These are phyloP conservation scores for Bembecia ichneumoniformis DNA, from an alignment of 2,888 invertebrate species.

Conservation along the genomic window DNA sequence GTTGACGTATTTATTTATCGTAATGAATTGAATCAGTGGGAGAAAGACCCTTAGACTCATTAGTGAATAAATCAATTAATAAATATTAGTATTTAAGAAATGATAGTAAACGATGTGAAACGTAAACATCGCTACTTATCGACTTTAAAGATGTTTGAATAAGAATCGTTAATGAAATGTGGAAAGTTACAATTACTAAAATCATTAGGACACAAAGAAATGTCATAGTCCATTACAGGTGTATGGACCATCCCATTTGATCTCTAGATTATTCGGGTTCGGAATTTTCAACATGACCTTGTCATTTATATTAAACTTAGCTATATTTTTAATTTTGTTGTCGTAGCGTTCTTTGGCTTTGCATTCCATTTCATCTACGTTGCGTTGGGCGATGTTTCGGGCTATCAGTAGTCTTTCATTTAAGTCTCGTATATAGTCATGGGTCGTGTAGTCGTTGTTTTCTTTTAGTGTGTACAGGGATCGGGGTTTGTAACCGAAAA, in stretches of 20 bases:
- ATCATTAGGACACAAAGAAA: no score
- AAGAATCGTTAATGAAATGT: no score
- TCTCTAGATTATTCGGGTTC: slow-evolving; percentile 8
- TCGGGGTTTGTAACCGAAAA: no score
- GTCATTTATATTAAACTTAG: slow-evolving; percentile 14
- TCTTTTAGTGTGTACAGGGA: slow-evolving; percentile 17
- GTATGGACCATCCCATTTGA: slow-evolving; percentile 9
- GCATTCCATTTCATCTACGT: slow-evolving; percentile 20
- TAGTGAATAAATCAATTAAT: no score
- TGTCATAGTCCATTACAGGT: background rate
- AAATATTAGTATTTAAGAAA: no score
- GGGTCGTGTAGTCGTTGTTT: slow-evolving; percentile 15
- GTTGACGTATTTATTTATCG: no score
- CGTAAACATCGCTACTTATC: no score
- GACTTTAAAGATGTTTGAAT: no score
- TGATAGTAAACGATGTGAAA: no score
- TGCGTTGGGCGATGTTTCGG: slow-evolving; percentile 17
- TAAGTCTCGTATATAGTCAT: slow-evolving; percentile 20
- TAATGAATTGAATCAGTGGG: no score
- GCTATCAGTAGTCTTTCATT: slow-evolving; percentile 20
- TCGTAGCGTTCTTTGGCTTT: slow-evolving; percentile 25
- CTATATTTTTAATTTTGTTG: slow-evolving; percentile 16
- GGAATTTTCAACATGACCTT: slow-evolving; percentile 15
- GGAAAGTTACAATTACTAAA: no score
- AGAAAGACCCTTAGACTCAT: no score